A percentile compares a stretch with the other conserved stretches of the same genome.
phyloP scores from a whole-genome alignment of 2,888 invertebrate species.

The Eupeodes latifasciatus region DNA sequence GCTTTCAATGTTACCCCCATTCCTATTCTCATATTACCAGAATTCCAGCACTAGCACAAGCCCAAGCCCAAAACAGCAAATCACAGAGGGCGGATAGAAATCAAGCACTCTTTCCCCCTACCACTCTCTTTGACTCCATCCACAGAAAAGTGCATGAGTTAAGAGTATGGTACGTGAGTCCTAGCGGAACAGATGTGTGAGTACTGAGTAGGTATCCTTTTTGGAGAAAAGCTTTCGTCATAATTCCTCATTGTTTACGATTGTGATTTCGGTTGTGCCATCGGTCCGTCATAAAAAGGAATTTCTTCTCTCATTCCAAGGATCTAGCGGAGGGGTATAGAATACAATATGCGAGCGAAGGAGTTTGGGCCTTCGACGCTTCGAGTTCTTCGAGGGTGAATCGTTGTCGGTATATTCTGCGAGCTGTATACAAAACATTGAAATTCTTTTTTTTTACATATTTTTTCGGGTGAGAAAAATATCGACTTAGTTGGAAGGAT shows the following conservation, averaged over 20 bases:
- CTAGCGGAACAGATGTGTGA: slow-evolving; percentile 72
- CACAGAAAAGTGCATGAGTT: slow-evolving; percentile 65
- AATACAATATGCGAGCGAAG: neutral
- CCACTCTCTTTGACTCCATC: neutral
- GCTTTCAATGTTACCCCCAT: slow-evolving; percentile 6
- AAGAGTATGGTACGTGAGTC: slow-evolving; percentile 67
- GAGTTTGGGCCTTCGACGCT: neutral
- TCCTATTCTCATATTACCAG: too few species aligned
- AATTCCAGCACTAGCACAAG: neutral
- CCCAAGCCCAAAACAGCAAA: slow-evolving; percentile 50
- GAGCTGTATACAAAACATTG: slow-evolving; percentile 34
- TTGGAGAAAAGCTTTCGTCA: slow-evolving; percentile 71
- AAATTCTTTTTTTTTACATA: slow-evolving; percentile 28
- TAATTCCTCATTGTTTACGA: slow-evolving; percentile 76
- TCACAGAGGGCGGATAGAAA: slow-evolving; percentile 68
- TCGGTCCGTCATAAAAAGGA: slow-evolving; percentile 76
- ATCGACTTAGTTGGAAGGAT: slow-evolving; percentile 60
- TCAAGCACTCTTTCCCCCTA: slow-evolving; percentile 8
- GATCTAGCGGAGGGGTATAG: neutral
- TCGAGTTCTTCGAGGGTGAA: neutral
- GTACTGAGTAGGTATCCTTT: slow-evolving; percentile 71
- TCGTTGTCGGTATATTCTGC: neutral
- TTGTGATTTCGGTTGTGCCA: slow-evolving; percentile 76
- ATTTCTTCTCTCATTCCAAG: slow-evolving; percentile 53
- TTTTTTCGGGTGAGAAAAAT: slow-evolving; percentile 45